Percentiles rank a stretch among this genome's conserved stretches.
These are phyloP conservation scores for Oikopleura dioica DNA, from an alignment of 23 tunicate species.

Conservation along the genomic window DNA sequence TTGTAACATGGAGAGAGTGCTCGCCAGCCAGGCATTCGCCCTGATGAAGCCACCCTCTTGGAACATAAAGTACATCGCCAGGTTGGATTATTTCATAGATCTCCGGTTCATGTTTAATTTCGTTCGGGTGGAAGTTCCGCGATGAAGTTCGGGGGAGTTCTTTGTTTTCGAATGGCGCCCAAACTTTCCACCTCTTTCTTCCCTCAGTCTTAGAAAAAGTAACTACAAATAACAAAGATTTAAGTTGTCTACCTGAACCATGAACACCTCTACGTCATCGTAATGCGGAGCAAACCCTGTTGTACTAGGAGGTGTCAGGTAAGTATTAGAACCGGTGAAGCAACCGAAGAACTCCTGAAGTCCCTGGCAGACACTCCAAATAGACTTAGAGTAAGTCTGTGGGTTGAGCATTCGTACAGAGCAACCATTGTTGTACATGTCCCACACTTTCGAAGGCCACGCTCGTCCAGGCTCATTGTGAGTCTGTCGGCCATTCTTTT, in stretches of 20 bases:
- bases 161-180: too few relatives aligned
- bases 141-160: too few relatives aligned
- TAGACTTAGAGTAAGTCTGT: conserved; percentile 49
- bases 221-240: conserved; percentile 65
- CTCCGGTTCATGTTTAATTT: conserved; percentile 35
- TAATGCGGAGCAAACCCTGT: conserved; percentile 95
- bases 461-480: conserved; percentile 52
- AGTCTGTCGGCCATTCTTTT: conserved; percentile 35
- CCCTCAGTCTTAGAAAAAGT: too few relatives aligned
- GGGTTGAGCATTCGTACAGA: conserved; percentile 57
- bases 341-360: conserved; percentile 67
- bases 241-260: conserved; percentile 59
- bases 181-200: too few relatives aligned
- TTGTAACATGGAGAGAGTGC: conserved; percentile 76
- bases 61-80: conserved; percentile 72
- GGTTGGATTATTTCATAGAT: conserved; percentile 29
- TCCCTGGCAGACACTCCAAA: conserved; percentile 50
- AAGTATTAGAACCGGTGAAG: conserved; percentile 80
- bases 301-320: conserved; percentile 66
- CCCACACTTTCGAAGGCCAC: conserved; percentile 58
- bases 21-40: conserved; percentile 40
- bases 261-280: conserved; percentile 91
- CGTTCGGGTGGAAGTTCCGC: conserved; percentile 32
- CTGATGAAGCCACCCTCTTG: conserved; percentile 81
- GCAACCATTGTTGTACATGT: conserved; percentile 74